Percentiles rank a stretch among this genome's conserved stretches.
phyloP scores from a whole-genome alignment of 1,140 invertebrate species.

The Lasioglossum baleicum region DNA sequence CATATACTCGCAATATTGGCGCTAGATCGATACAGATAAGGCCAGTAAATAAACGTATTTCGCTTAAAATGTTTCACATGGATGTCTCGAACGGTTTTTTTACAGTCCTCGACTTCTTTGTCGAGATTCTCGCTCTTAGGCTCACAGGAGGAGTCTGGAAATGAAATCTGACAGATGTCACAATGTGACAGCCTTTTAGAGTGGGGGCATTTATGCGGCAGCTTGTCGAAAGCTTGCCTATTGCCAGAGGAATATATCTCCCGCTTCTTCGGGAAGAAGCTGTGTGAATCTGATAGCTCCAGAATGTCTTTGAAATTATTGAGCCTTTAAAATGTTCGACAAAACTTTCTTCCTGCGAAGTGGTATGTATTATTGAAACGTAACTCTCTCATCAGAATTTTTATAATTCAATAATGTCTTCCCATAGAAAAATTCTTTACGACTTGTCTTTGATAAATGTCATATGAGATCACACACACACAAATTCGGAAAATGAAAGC shows the following conservation, averaged over 20 bases:
- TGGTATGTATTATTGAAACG: no score
- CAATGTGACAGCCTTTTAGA: conserved; percentile 3
- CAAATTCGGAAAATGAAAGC: no score
- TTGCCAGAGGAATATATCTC: not conserved
- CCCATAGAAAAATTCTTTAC: no score
- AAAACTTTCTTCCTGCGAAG: not conserved
- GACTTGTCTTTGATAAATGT: no score
- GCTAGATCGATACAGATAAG: no score
- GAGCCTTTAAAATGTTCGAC: not conserved
- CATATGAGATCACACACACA: no score
- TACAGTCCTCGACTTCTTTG: not conserved
- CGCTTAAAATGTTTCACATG: not conserved
- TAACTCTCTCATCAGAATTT: no score
- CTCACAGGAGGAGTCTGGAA: not conserved
- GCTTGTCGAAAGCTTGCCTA: conserved; percentile 17
- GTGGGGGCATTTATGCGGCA: conserved; percentile 13
- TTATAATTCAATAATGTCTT: no score
- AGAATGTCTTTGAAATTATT: conserved; percentile 27
- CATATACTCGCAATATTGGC: not conserved
- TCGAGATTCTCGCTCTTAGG: not conserved
- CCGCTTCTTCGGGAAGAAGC: not conserved
- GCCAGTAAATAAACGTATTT: not conserved
- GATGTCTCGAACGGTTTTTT: not conserved
- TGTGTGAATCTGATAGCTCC: conserved; percentile 18
- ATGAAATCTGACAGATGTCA: conserved; percentile 33